Percentiles rank a stretch among this genome's conserved stretches.
Evolutionary conservation across 2,797 vertebrate genomes (phyloP).

Genomic region (Scomberomorus guttatus): DNA sequence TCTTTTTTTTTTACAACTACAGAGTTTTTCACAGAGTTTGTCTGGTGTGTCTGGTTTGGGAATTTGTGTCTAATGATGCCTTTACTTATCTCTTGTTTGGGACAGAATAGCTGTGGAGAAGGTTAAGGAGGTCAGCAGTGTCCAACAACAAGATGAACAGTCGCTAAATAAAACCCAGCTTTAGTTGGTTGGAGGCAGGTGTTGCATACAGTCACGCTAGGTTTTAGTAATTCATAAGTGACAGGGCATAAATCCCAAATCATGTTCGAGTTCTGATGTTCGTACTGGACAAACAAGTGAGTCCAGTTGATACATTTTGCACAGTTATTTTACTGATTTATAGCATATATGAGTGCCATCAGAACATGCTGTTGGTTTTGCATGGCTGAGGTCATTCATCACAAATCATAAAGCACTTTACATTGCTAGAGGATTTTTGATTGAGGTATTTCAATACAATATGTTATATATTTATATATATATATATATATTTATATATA

Average conservation of each 20-base stretch:
- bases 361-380: slow-evolving; percentile 1
- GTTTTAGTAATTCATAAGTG: slow-evolving; percentile 33
- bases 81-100: slow-evolving; percentile 49
- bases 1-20: slow-evolving; percentile 1
- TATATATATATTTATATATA: too few species aligned
- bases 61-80: slow-evolving; percentile 35
- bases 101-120: slow-evolving; percentile 56
- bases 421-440: slow-evolving; percentile 2
- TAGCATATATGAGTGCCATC: neutral
- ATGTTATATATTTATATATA: too few species aligned
- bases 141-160: slow-evolving; percentile 33
- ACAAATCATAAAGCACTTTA: slow-evolving; percentile 5
- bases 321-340: neutral
- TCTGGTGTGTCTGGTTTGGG: slow-evolving; percentile 6
- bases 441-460: slow-evolving; percentile 1
- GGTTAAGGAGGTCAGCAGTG: slow-evolving; percentile 24
- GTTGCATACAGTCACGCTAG: slow-evolving; percentile 1
- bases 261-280: neutral
- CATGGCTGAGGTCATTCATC: neutral
- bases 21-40: slow-evolving; percentile 11
- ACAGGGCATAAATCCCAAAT: slow-evolving; percentile 6
- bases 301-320: slow-evolving; percentile 1
- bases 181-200: slow-evolving; percentile 31
- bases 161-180: slow-evolving; percentile 30
- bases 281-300: neutral